Evolutionary conservation across 2,797 vertebrate genomes (phyloP), one percentile per base, ranked within the genome.

Genomic region (Phrynocephalus vlangalii): DNA sequence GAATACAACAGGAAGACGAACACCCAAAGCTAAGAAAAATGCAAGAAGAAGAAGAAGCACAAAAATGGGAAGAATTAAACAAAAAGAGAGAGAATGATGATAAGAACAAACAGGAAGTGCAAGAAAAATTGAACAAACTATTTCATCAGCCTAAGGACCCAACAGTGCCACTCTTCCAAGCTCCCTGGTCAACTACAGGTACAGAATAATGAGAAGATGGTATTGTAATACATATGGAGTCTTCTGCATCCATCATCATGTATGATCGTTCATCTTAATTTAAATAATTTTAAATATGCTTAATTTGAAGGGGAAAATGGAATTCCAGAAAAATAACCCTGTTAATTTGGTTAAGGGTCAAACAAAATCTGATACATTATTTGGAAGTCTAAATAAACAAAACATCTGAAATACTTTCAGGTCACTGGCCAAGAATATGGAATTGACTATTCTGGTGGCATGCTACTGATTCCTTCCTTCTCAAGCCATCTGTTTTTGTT

Each of bases 111-210:
- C 95, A 95, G 48, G 98, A 99, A 60, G 92, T 97, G 85, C 98
- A 98, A 80, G 98, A 99, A 67, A 98, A 98, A 94, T 95, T 98
- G 73, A 97, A 92, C 91, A 98, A 98, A 91, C 96, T 98, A 92
- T 98, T 98, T 92, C 97, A 97, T 77, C 98, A 97, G 38, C 97
- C 97, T 2, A 92, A 97, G 1, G 98, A 99, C 16, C 84, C 85
- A 24, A 71, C 67, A 91, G 98, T 97, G 85, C 96, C 96, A 0
- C 94, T 94, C 67, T 88, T 94, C 48, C 97, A 96, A 15, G 94
- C 96, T 1, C 96, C 96, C 8, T 98, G 98, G 97, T 96, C 97
- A 88, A 94, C 94, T 3, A 90, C 97, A 96, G 97, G 97, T 97
- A 96, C 63, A 33, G 10, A 81, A 44, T n/a, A 80, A 26, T 33